A percentile compares a stretch with the other conserved stretches of the same genome.
Evolutionary conservation across 2,113 vertebrate species (phyloP).

Genomic region (Indri indri): DNA sequence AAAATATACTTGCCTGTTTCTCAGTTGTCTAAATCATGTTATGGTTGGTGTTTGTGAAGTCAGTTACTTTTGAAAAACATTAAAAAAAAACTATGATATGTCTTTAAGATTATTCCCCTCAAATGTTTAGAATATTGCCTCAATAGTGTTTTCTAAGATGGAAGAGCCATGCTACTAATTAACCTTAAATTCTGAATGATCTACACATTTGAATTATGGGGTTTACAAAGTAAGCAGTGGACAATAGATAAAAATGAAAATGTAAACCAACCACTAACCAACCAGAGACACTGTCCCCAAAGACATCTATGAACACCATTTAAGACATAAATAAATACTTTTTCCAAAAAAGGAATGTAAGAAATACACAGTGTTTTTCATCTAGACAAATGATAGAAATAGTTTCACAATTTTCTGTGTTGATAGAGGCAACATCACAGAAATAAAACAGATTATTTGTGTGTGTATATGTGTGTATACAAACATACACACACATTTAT

Average conservation of each 20-base stretch:
- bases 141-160: slow-evolving; percentile 46
- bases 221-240: neutral
- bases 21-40: slow-evolving; percentile 90
- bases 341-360: neutral
- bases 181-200: slow-evolving; percentile 27
- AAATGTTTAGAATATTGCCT: slow-evolving; percentile 53
- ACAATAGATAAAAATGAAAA: slow-evolving; percentile 19
- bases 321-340: neutral
- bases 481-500: neutral
- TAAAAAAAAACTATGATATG: slow-evolving; percentile 91
- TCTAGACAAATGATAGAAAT: neutral
- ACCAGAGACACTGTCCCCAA: neutral
- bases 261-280: slow-evolving; percentile 13
- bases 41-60: slow-evolving; percentile 92
- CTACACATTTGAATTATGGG: neutral
- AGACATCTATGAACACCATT: slow-evolving; percentile 24
- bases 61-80: slow-evolving; percentile 93
- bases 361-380: neutral
- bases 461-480: neutral
- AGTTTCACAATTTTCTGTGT: neutral
- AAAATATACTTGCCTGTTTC: slow-evolving; percentile 88
- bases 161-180: neutral
- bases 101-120: slow-evolving; percentile 77
- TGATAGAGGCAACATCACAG: neutral
- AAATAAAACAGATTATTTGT: neutral